phyloP scores from a whole-genome alignment of 2,113 vertebrate genomes.

The Hippocampus zosterae region DNA sequence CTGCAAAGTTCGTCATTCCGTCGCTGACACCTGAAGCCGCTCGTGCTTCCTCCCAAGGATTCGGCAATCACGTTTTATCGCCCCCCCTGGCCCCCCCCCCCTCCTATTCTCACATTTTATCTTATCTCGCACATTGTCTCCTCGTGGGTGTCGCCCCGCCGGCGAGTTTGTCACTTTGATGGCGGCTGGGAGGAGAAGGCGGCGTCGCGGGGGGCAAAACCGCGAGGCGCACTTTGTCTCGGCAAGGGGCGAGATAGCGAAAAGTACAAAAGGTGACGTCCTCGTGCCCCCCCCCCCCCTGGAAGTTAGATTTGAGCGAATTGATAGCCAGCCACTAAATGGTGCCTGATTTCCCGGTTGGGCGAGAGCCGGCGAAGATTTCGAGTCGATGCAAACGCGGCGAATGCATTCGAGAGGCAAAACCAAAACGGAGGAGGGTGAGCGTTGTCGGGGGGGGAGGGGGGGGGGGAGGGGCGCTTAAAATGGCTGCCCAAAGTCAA shows the following conservation, averaged over 20 bases:
- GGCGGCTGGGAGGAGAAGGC: constrained; percentile 35
- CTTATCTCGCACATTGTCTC: constrained; percentile 37
- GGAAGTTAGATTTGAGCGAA: background rate
- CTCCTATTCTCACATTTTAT: constrained; percentile 19
- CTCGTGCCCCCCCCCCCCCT: background rate
- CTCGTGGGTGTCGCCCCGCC: constrained; percentile 12
- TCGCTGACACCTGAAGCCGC: constrained; percentile 21
- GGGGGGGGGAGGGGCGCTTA: constrained; percentile 52
- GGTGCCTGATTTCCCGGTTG: background rate
- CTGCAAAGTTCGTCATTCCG: background rate
- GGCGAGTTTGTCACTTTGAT: constrained; percentile 37
- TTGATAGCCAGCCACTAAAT: background rate
- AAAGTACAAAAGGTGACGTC: background rate
- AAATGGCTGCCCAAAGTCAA: constrained; percentile 66
- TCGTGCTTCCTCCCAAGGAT: constrained; percentile 8
- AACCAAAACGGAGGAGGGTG: constrained; percentile 30
- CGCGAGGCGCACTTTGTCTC: background rate
- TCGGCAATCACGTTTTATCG: constrained; percentile 20
- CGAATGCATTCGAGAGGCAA: constrained; percentile 2
- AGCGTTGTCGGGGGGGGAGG: constrained; percentile 42
- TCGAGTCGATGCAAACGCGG: too few species aligned
- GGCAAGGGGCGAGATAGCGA: background rate
- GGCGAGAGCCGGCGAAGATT: background rate
- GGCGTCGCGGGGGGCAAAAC: background rate
- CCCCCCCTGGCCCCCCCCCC: background rate